Evolutionary conservation across 2,113 vertebrate species (phyloP), one percentile per base, ranked within the genome.

Genomic region (Stigmatopora argus): DNA sequence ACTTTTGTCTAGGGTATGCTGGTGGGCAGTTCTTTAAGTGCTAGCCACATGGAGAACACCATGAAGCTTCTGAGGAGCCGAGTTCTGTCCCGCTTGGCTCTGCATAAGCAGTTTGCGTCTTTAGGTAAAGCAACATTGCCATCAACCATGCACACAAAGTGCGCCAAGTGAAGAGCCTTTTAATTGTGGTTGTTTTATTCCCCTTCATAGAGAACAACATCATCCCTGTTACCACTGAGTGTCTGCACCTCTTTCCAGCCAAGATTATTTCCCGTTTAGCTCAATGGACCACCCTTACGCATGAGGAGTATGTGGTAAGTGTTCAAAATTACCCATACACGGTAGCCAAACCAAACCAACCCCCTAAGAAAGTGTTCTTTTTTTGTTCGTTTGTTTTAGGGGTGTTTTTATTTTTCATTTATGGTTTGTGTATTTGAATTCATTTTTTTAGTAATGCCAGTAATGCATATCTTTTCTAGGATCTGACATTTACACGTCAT

Each of bases 21-120:
- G 6, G 72, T 63, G 6, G 87, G 84, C 62, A 96, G 93, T 69
- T 92, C 93, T 0, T 89, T 98, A 71, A 97, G 96, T 0, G 94
- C 97, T 78, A 98, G 95, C 83, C 94, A 98, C 87, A 98, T 99
- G 97, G 95, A 98, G 85, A 92, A 74, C 74, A 96, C 95, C 0
- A 93, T 98, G 87, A 97, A 96, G 75, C 88, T 98, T 65, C 90
- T 98, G 67, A 92, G 92, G 67, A 88, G 90, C 17, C 89, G 97
- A 45, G 87, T 98, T 59, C 93, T 92, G 85, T 94, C 96, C 45
- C 94, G 96, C 53, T 79, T 98, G 78, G 94, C 95, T 72, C 88
- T 99, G 55, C 94, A 98, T 82, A 97, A 94, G 74, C 97, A 99
- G 85, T 98, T 98, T 69, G 90, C 92, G 0, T 98, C 95, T 0